Base-by-base conservation (phyloP, 1,140 invertebrate genomes). In the Trichoplusia ni region DNA sequence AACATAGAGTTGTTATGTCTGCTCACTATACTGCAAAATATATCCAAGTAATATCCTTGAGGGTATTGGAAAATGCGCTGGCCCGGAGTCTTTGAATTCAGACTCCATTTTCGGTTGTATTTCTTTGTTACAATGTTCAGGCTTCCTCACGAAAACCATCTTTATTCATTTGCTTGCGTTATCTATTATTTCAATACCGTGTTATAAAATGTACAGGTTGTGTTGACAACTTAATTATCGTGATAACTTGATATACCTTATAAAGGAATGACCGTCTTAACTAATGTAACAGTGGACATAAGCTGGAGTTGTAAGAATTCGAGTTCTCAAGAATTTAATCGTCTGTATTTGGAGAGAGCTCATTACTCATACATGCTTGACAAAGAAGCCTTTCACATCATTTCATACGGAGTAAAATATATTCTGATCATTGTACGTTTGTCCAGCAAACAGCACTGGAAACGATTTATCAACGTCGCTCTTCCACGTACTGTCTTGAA, bases 391-490 rank as follows among this genome's bases (percentile, higher is more conserved):
- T 44, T 58, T 58, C 38, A 44, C 16, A 40, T 56, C 51, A 56
- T 42, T 58, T 58, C 54, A 44, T 58, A 31, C 33, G 38, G 54
- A 19, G 38, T 58, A 58, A 33, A 58, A 25, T 40, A 16, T 40
- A 58, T 40, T 42, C 54, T 58, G 37, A 33, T 42, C 54, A 58
- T 33, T 21, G 23, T 29, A 16, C 23, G 35, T 42, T 19, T 49
- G 23, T 29, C 54, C 47, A 51, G 21, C 35, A 27, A 16, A 31
- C 38, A 44, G 9, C 11, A 44, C 54, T 9, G 21, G 35, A 29
- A 44, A 58, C 38, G 38, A 58, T 58, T 58, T 58, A 44, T 58
- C 54, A 58, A 58, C 35, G 54, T 58, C 54, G 25, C 38, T 38
- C 37, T 58, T 58, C 38, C 25, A 21, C 38, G 54, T 42, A 58